Evolutionary conservation across 2,113 vertebrate species (phyloP).

Genomic region (Etia nguti): DNA sequence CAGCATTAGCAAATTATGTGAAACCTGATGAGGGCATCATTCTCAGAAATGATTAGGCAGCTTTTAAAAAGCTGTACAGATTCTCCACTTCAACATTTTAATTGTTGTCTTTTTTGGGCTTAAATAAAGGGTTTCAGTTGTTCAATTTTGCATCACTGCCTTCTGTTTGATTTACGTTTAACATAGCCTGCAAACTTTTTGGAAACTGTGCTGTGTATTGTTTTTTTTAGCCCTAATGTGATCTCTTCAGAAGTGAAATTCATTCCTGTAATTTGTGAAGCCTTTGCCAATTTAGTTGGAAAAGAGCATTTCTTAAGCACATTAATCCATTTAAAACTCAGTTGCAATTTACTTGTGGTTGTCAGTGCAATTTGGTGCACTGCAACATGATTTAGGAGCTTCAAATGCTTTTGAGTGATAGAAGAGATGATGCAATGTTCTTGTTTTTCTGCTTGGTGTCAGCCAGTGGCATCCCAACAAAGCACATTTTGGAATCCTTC

Average conservation of each 20-base stretch:
- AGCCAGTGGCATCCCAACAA: slow-evolving; percentile 24
- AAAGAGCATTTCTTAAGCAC: not conserved
- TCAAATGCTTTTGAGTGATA: slow-evolving; percentile 33
- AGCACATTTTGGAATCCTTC: slow-evolving; percentile 34
- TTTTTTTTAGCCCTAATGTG: not conserved
- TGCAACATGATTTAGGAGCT: slow-evolving; percentile 20
- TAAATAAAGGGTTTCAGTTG: not conserved
- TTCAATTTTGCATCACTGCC: not conserved
- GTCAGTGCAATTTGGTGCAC: slow-evolving; percentile 22
- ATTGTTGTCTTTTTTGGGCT: not conserved
- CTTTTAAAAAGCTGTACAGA: not conserved
- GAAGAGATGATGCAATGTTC: slow-evolving; percentile 35
- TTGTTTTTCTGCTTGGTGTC: slow-evolving; percentile 32
- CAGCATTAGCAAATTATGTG: not conserved
- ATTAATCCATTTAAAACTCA: slow-evolving; percentile 25
- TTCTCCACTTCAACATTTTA: not conserved
- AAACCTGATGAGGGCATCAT: not conserved
- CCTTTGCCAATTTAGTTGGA: not conserved
- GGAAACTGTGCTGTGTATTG: not conserved
- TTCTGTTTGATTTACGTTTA: not conserved
- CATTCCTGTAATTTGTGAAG: not conserved
- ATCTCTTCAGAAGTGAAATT: not conserved
- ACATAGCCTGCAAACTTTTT: not conserved
- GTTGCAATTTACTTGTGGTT: not conserved
- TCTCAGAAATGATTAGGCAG: not conserved